These are phyloP conservation scores for Tryphoninae sp. DNA, from an alignment of 2,888 invertebrate species.

Conservation along the genomic window DNA sequence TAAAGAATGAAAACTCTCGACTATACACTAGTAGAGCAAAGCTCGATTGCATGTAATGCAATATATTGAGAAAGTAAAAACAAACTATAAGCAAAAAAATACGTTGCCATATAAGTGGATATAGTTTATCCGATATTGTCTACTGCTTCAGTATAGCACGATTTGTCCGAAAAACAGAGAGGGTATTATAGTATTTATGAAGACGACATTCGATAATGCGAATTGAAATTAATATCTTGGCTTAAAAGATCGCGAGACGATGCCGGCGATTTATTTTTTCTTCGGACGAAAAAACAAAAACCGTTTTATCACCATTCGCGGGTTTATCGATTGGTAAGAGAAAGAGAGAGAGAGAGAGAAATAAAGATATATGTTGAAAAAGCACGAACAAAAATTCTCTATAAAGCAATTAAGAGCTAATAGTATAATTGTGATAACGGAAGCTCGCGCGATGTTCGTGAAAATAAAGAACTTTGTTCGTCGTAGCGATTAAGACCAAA, in stretches of 20 bases:
- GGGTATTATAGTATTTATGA: constrained; percentile 49
- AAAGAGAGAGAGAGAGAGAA: constrained; percentile 14
- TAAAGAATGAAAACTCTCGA: constrained; percentile 28
- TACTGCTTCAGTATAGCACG: constrained; percentile 60
- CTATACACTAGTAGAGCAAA: constrained; percentile 47
- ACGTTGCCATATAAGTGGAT: constrained; percentile 73
- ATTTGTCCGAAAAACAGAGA: constrained; percentile 57
- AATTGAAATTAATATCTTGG: neutral
- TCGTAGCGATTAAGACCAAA: constrained; percentile 51
- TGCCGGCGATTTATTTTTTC: neutral
- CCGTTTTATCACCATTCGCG: constrained; percentile 27
- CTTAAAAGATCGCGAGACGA: constrained; percentile 5
- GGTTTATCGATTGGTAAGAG: constrained; percentile 15
- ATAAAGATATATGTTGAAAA: constrained; percentile 29
- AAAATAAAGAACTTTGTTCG: constrained; percentile 14
- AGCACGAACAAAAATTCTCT: constrained; percentile 34
- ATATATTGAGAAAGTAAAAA: constrained; percentile 31
- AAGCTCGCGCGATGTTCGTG: constrained; percentile 43
- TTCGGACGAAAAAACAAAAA: neutral
- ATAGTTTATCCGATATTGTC: constrained; percentile 77
- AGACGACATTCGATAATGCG: constrained; percentile 7
- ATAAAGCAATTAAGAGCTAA: constrained; percentile 43
- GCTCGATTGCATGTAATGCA: constrained; percentile 54
- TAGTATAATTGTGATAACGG: constrained; percentile 50
- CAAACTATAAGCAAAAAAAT: constrained; percentile 67